Evolutionary conservation across 2,888 invertebrate genomes (phyloP).

Genomic region (Noctua janthe): DNA sequence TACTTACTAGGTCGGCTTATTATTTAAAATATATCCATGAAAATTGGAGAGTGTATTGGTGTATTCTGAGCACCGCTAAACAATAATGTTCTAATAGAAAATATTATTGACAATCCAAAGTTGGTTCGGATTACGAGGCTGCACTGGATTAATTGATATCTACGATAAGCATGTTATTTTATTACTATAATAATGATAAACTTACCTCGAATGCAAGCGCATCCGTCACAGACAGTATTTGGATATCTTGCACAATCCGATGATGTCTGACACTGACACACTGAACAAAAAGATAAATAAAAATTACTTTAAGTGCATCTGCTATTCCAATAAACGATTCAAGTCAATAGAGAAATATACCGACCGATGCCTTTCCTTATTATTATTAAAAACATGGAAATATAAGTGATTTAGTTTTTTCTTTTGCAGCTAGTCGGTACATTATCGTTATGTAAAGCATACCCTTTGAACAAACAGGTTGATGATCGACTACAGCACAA

Average conservation of each 20-base stretch:
- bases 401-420: neutral
- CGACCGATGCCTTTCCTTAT: neutral
- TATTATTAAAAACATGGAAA: neutral
- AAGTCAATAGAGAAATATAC: neutral
- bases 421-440: neutral
- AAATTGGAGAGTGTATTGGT: neutral
- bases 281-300: conserved; percentile 80
- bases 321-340: neutral
- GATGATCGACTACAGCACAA: conserved; percentile 95
- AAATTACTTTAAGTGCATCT: neutral
- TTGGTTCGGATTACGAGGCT: neutral
- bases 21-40: neutral
- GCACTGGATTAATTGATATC: neutral
- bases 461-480: conserved; percentile 95
- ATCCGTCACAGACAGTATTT: conserved; percentile 92
- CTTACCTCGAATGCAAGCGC: conserved; percentile 92
- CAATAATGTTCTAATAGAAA: neutral
- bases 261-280: conserved; percentile 93
- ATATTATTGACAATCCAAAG: neutral
- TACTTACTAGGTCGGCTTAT: neutral
- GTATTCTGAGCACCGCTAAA: neutral
- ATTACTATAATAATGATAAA: conserved; percentile 50
- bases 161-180: neutral
- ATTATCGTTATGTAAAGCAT: conserved; percentile 42
- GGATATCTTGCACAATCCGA: conserved; percentile 91